Base-by-base conservation (phyloP, 2,113 vertebrate genomes). In the Nanorana parkeri region DNA sequence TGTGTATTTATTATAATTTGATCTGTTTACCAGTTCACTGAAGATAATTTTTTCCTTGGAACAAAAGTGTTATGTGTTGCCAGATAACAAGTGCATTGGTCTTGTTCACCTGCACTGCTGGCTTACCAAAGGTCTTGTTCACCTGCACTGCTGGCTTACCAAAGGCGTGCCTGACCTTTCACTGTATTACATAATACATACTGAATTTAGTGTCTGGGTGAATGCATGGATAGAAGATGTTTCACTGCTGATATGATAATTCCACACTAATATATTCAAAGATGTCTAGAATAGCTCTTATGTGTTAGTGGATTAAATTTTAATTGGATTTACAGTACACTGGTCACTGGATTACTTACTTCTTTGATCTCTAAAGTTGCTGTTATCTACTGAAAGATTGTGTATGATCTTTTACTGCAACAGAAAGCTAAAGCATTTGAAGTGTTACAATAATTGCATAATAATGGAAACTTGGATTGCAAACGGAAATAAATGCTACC, bases 281-380 rank as follows among this genome's bases (percentile, higher is more conserved):
- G 55, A 36, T 60, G 29, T 51, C 32, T 24, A 52, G 17, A 58
- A n/a, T 47, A 63, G 58, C 78, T 61, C 29, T 69, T 23, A 60
- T 69, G 55, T 61, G 36, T 41, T 56, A 80, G n/a, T 80, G 65
- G 65, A 80, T 80, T 80, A 61, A 21, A 60, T 58, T 80, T 68
- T 80, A 80, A 80, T 80, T 80, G 78, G 78, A 80, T 80, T 80
- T 80, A 51, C 72, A 75, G 29, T 61, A 75, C 32, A 61, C 54
- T 80, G 78, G 66, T 80, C 54, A 80, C 10, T 58, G 65, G 78
- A 69, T 68, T 80, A 80, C 55, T 69, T 61, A 28, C 8, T 58
- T 36, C 29, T 80, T 69, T 80, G 54, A 69, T 80, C 54, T 61
- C 21, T 41, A 28, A 69, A 69, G 32, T 80, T 69, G 54, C 16